These are phyloP conservation scores for Aphodius granarius DNA, from an alignment of 2,888 invertebrate genomes.

Conservation along the genomic window DNA sequence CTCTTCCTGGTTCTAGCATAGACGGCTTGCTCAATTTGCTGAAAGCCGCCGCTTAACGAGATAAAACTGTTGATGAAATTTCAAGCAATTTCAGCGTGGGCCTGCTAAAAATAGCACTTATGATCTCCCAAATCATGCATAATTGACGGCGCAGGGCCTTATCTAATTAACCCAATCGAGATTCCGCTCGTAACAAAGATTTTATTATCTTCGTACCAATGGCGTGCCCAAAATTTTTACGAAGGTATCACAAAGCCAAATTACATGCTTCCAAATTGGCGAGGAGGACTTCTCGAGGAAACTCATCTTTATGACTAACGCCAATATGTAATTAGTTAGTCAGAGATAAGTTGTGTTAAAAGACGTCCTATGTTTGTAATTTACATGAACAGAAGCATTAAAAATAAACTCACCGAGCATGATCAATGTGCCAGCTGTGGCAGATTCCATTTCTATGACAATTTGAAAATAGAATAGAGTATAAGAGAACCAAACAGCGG, in stretches of 20 bases:
- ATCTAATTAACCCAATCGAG: not conserved
- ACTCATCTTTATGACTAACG: not conserved
- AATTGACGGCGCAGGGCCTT: not conserved
- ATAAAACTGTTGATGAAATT: not conserved
- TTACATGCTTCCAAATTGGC: too few relatives aligned
- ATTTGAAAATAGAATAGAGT: conserved; percentile 78
- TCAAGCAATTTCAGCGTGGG: not conserved
- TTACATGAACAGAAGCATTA: not conserved
- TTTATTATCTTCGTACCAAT: not conserved
- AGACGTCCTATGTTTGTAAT: not conserved
- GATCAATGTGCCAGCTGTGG: conserved; percentile 66
- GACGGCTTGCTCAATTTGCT: not conserved
- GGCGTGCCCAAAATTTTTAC: too few relatives aligned
- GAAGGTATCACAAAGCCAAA: too few relatives aligned
- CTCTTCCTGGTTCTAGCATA: not conserved
- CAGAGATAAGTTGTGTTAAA: not conserved
- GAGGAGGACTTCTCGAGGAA: too few relatives aligned
- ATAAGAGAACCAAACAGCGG: conserved; percentile 94
- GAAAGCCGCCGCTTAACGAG: not conserved
- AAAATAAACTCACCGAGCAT: conserved; percentile 60
- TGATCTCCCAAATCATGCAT: not conserved
- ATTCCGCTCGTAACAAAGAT: not conserved
- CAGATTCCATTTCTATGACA: conserved; percentile 60
- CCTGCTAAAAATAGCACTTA: not conserved
- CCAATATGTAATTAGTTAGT: not conserved